A percentile compares a stretch with the other conserved stretches of the same genome.
phyloP scores from a whole-genome alignment of 2,113 vertebrate genomes.

The Sinocyclocheilus anshuiensis region DNA sequence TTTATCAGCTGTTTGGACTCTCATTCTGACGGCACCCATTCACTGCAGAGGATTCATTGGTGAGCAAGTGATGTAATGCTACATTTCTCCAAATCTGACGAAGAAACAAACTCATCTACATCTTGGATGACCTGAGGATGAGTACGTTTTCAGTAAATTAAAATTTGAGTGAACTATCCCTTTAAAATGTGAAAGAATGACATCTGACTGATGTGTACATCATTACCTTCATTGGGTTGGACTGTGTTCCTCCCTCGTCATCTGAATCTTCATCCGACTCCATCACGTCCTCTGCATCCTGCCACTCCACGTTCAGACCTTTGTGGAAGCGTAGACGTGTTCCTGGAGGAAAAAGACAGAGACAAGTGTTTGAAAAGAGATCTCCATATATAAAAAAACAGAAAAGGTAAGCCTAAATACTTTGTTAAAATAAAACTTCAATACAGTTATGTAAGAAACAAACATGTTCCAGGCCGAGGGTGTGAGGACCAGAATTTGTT shows the following conservation, averaged over 20 bases:
- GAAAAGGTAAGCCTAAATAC: neutral
- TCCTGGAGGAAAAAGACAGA: constrained; percentile 72
- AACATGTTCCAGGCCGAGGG: neutral
- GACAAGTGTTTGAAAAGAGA: neutral
- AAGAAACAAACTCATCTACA: neutral
- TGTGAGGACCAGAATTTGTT: constrained; percentile 16
- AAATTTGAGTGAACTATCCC: neutral
- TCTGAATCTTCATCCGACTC: constrained; percentile 82
- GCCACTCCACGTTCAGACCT: constrained; percentile 90
- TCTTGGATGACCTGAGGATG: neutral
- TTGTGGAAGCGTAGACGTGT: constrained; percentile 95
- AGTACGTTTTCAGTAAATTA: neutral
- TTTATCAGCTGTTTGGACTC: neutral
- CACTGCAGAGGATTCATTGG: neutral
- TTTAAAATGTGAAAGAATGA: neutral
- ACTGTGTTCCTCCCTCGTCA: constrained; percentile 80
- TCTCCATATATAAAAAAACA: neutral
- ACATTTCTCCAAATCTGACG: neutral
- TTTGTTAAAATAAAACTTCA: neutral
- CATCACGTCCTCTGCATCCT: constrained; percentile 89
- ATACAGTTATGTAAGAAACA: neutral
- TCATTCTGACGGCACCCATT: neutral
- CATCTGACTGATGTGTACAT: neutral
- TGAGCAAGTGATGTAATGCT: neutral
- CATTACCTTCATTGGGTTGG: constrained; percentile 81